Evolutionary conservation across 2,113 vertebrate genomes (phyloP), one percentile per base, ranked within the genome.

Genomic region (Eupsittula cactorum): DNA sequence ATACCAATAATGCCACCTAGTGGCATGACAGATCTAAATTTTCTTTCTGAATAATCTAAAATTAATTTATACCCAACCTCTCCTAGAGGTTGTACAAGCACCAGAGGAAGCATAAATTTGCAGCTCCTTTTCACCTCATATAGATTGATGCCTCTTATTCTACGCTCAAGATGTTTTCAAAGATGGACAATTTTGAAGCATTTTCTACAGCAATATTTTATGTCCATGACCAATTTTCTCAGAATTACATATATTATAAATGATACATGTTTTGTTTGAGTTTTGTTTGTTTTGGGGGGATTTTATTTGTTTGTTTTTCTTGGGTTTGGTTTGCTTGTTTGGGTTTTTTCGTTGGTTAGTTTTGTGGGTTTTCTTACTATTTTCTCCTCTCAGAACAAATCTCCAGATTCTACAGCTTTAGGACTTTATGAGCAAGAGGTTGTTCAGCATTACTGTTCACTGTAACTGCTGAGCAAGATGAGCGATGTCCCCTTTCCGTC

Each of bases 1-100:
- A 5, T 69, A 85, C 47, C 77, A 87, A 84, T 82, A 91, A 71
- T 71, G 96, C 96, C 96, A 96, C 78, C 96, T 97, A 94, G 86
- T 91, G 96, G 96, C 47, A 49, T 2, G 39, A 82, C 6, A 76
- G 16, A 95, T 42, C 12, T 29, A 71, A 9, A 52, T n/a, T 86
- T 77, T 59, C 65, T 41, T 52, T 57, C 35, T 4, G 2, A 68
- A 9, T 53, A 35, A 37, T 81, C 90, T 33, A 73, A 88, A 77
- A 25, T 60, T 28, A 67, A 71, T 67, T 88, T 63, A 71, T 7
- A 79, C 19, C 6, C 42, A 71, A 15, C 2, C 11, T 60, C 18
- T 77, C 59, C 69, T 23, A 14, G 14, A 53, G 16, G 18, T 3
- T 70, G 35, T 46, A 60, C 13, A 74, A 77, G 18, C 24, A 27